Percentiles rank a stretch among this genome's conserved stretches.
phyloP scores from a whole-genome alignment of 2,113 vertebrate species.

The Neogobius melanostomus region DNA sequence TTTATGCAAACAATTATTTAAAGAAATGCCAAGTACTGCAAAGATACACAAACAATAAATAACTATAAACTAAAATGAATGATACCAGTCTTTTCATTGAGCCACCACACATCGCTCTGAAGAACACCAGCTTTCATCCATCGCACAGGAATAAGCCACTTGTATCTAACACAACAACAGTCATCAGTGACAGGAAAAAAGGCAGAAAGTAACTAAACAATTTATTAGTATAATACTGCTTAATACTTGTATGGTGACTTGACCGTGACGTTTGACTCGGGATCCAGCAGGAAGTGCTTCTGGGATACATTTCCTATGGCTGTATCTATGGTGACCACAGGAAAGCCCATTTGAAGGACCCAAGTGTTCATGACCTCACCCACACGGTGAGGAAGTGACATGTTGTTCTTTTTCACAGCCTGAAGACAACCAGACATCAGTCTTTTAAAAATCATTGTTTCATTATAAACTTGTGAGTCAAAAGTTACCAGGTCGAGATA shows the following conservation, averaged over 20 bases:
- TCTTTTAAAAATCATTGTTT: neutral
- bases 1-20: neutral
- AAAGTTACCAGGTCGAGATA: constrained; percentile 80
- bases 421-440: neutral
- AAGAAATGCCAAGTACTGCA: neutral
- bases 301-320: constrained; percentile 64
- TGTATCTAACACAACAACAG: constrained; percentile 45
- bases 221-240: neutral
- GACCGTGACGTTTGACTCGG: constrained; percentile 57
- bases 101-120: constrained; percentile 61
- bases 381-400: constrained; percentile 51
- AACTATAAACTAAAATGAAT: neutral
- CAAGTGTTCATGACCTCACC: constrained; percentile 86
- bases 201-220: neutral
- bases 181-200: neutral
- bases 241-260: constrained; percentile 81
- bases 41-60: no score
- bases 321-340: constrained; percentile 83
- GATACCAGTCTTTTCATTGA: constrained; percentile 55
- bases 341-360: constrained; percentile 94
- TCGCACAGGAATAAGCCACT: constrained; percentile 64
- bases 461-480: neutral
- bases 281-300: constrained; percentile 85
- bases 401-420: constrained; percentile 45
- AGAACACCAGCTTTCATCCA: constrained; percentile 54